Percentiles rank a stretch among this genome's conserved stretches.
These are phyloP conservation scores for Egretta garzetta DNA, from an alignment of 2,113 vertebrate species.

Conservation along the genomic window DNA sequence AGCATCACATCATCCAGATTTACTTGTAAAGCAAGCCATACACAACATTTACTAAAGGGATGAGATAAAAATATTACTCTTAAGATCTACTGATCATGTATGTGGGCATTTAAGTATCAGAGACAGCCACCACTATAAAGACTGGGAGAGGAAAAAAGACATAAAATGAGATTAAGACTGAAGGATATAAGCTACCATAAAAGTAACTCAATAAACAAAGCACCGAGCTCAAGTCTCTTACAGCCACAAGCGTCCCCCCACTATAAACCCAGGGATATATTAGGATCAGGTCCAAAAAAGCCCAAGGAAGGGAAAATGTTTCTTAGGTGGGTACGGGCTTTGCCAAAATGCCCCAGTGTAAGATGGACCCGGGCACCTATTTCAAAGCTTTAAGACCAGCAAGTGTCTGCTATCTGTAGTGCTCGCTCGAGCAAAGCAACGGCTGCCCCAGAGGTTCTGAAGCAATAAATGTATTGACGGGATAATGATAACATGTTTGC, in stretches of 20 bases:
- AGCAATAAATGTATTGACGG: constrained; percentile 51
- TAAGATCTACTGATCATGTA: constrained; percentile 14
- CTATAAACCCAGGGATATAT: neutral
- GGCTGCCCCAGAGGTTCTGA: constrained; percentile 37
- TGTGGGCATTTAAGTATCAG: constrained; percentile 36
- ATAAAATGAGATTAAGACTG: constrained; percentile 44
- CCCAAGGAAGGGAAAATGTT: neutral
- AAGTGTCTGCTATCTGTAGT: neutral
- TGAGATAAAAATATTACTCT: neutral
- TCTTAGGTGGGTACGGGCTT: neutral
- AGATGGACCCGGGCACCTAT: neutral
- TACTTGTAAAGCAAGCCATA: neutral
- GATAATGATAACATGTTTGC: constrained; percentile 46
- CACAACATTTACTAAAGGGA: neutral
- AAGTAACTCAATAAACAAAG: constrained; percentile 42
- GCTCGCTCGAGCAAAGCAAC: constrained; percentile 9
- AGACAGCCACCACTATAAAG: neutral
- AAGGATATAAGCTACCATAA: constrained; percentile 15
- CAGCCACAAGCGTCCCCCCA: neutral
- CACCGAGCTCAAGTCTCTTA: neutral
- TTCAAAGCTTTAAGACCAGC: neutral
- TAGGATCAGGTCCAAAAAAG: neutral
- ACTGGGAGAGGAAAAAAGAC: neutral
- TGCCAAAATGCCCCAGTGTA: neutral
- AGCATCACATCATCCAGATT: neutral